A percentile compares a stretch with the other conserved stretches of the same genome.
Conservation (phyloP, 1,140 invertebrate genomes). For the Trichoplusia ni region DNA sequence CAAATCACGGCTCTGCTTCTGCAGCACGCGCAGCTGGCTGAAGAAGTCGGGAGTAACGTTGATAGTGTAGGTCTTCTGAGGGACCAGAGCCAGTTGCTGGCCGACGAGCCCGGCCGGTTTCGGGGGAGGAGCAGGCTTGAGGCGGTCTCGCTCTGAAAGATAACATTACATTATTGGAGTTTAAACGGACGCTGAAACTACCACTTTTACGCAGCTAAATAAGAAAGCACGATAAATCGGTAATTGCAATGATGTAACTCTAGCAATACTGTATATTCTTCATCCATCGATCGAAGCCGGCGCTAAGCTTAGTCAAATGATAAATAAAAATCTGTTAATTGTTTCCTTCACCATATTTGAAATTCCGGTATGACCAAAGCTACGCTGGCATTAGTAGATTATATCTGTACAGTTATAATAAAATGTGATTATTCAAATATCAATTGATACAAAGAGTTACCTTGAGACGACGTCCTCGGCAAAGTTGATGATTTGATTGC, state of each 20-base stretch:
- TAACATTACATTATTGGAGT: not conserved
- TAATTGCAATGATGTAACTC: slow-evolving; percentile 5
- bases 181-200: not conserved
- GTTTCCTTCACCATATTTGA: not conserved
- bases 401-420: slow-evolving; percentile 27
- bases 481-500: slow-evolving; percentile 97
- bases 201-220: not conserved
- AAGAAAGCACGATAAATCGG: slow-evolving; percentile 8
- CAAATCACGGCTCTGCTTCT: slow-evolving; percentile 95
- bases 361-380: slow-evolving; percentile 12
- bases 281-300: slow-evolving; percentile 10
- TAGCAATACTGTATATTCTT: slow-evolving; percentile 18
- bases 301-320: slow-evolving; percentile 12
- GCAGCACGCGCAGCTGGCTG: slow-evolving; percentile 90
- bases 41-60: slow-evolving; percentile 92
- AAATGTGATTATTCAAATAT: slow-evolving; percentile 35
- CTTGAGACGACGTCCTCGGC: slow-evolving; percentile 95
- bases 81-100: slow-evolving; percentile 78
- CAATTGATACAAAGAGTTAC: slow-evolving; percentile 83
- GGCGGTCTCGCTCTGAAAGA: slow-evolving; percentile 87
- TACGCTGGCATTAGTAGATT: not conserved
- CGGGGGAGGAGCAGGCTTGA: slow-evolving; percentile 93
- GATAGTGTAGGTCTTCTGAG: slow-evolving; percentile 68
- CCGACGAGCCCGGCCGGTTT: slow-evolving; percentile 88
- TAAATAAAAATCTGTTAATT: too few species aligned